phyloP scores from a whole-genome alignment of 2,113 vertebrate genomes.

The Centrocercus urophasianus region DNA sequence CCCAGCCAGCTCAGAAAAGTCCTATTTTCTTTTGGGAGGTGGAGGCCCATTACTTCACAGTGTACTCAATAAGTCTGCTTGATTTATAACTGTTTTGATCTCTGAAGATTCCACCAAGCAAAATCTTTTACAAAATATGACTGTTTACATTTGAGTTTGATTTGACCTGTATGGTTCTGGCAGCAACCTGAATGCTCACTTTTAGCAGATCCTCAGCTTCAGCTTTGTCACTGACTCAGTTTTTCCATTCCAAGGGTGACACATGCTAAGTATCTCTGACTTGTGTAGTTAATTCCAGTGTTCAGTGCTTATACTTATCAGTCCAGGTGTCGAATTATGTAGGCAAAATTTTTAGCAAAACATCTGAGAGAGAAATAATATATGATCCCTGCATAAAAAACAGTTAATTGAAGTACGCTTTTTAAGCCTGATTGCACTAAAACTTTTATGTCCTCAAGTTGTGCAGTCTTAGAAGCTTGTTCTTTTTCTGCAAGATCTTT shows the following conservation, averaged over 20 bases:
- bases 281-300: neutral
- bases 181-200: conserved; percentile 38
- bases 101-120: conserved; percentile 58
- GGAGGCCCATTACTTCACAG: conserved; percentile 6
- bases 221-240: conserved; percentile 57
- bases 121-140: neutral
- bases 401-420: neutral
- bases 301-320: neutral
- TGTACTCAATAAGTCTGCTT: conserved; percentile 7
- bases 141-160: conserved; percentile 61
- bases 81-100: conserved; percentile 55
- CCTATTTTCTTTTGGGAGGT: neutral
- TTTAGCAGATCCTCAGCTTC: conserved; percentile 50
- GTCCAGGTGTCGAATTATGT: conserved; percentile 16
- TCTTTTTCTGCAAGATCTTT: neutral
- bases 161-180: conserved; percentile 74
- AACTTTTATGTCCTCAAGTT: neutral
- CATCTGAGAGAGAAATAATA: neutral
- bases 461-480: neutral
- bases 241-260: conserved; percentile 59
- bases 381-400: neutral
- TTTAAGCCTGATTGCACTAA: neutral
- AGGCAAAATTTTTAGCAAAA: neutral
- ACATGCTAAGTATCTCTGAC: conserved; percentile 1
- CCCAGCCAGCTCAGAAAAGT: neutral